Evolutionary conservation across 2,113 vertebrate genomes (phyloP).

Genomic region (Tylochromis polylepis): DNA sequence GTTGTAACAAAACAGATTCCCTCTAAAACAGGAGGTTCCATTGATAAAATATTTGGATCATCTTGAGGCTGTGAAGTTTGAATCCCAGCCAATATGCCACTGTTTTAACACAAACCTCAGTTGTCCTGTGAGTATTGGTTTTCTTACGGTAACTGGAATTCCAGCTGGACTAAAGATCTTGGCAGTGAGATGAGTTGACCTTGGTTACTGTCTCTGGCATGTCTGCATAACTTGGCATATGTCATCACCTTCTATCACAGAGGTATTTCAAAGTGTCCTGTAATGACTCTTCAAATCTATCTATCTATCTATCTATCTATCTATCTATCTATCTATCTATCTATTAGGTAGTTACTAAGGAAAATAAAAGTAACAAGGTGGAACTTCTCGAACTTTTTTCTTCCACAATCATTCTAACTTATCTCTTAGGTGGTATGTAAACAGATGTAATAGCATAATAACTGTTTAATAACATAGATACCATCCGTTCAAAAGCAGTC

Average conservation of each 20-base stretch:
- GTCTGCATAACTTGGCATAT: conserved; percentile 66
- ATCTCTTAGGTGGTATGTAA: background rate
- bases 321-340: background rate
- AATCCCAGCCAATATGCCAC: background rate
- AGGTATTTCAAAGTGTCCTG: conserved; percentile 50
- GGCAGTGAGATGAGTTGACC: conserved; percentile 64
- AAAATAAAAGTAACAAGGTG: background rate
- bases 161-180: conserved; percentile 35
- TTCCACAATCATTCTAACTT: background rate
- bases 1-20: background rate
- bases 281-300: background rate
- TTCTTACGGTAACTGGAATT: conserved; percentile 46
- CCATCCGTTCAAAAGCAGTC: background rate
- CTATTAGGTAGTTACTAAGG: background rate
- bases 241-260: conserved; percentile 65
- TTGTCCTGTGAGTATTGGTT: conserved; percentile 17
- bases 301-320: background rate
- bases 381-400: background rate
- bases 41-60: background rate
- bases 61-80: background rate
- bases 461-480: background rate
- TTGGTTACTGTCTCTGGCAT: conserved; percentile 55
- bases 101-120: background rate
- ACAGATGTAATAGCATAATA: background rate
- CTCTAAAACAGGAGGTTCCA: conserved; percentile 1